Evolutionary conservation across 2,888 invertebrate genomes (phyloP).

Genomic region (Oligia latruncula): DNA sequence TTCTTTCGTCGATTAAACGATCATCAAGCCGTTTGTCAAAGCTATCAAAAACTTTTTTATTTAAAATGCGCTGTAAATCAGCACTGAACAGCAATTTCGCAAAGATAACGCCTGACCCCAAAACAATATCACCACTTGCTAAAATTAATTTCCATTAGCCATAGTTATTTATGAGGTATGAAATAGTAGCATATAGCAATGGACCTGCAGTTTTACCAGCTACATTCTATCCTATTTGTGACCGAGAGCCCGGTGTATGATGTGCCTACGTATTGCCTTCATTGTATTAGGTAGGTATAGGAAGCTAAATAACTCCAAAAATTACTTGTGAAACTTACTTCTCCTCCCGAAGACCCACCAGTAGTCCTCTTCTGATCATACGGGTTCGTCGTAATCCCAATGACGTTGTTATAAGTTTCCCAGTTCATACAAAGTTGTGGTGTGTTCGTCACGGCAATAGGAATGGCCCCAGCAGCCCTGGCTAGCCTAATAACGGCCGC

Average conservation of each 20-base stretch:
- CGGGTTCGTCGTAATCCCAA: constrained; percentile 96
- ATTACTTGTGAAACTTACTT: constrained; percentile 85
- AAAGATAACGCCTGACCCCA: neutral
- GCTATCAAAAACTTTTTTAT: too few relatives aligned
- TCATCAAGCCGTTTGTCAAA: neutral
- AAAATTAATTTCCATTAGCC: neutral
- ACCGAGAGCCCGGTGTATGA: neutral
- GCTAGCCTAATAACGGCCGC: constrained; percentile 93
- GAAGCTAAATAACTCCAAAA: neutral
- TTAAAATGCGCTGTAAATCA: neutral
- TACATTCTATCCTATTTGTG: neutral
- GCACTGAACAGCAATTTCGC: too few relatives aligned
- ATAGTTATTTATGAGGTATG: too few relatives aligned
- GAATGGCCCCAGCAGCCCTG: constrained; percentile 95
- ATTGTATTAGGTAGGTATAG: too few relatives aligned
- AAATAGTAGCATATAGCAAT: neutral
- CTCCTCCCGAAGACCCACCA: constrained; percentile 98
- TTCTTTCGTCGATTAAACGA: neutral
- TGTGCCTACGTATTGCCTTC: neutral
- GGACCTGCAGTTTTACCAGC: neutral
- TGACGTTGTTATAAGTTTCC: constrained; percentile 96
- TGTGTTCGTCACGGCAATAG: constrained; percentile 96
- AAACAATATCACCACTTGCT: neutral
- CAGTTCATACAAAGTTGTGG: constrained; percentile 97
- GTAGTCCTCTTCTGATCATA: constrained; percentile 95